A percentile compares a stretch with the other conserved stretches of the same genome.
These are phyloP conservation scores for Carpatolechia fugitivella DNA, from an alignment of 2,888 invertebrate species.

Conservation along the genomic window DNA sequence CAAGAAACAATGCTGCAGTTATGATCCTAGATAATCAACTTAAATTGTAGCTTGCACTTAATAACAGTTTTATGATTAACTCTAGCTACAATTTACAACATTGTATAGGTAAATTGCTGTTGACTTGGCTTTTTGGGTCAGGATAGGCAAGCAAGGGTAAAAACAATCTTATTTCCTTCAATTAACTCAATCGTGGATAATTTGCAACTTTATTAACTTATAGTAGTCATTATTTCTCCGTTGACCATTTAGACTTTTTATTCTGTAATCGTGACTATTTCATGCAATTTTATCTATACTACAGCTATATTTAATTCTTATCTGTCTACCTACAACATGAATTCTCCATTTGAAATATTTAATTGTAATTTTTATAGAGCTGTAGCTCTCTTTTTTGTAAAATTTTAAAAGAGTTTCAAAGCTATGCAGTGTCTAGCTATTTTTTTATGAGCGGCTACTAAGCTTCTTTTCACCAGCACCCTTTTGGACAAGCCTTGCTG, in stretches of 20 bases:
- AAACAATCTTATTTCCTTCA: not conserved
- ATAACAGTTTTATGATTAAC: not conserved
- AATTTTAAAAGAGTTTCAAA: not conserved
- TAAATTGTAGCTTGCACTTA: not conserved
- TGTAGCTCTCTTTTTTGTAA: not conserved
- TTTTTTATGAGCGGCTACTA: conserved; percentile 18
- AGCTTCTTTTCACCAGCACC: conserved; percentile 19
- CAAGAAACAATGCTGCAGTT: not conserved
- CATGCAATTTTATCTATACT: not conserved
- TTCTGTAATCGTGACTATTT: not conserved
- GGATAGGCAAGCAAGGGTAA: not conserved
- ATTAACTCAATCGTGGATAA: not conserved
- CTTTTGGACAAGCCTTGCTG: conserved; percentile 61
- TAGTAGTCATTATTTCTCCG: conserved; percentile 1
- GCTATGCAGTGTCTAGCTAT: not conserved
- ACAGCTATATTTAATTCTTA: no score
- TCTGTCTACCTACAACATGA: no score
- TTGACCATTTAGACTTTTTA: conserved; percentile 7
- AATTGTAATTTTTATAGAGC: no score
- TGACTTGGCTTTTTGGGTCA: not conserved
- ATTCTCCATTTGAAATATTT: no score
- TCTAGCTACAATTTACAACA: not conserved
- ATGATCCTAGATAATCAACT: not conserved
- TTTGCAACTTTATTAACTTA: conserved; percentile 3
- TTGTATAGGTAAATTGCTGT: not conserved